Conservation (phyloP, 2,113 vertebrate genomes). For the Misgurnus mizolepis region DNA sequence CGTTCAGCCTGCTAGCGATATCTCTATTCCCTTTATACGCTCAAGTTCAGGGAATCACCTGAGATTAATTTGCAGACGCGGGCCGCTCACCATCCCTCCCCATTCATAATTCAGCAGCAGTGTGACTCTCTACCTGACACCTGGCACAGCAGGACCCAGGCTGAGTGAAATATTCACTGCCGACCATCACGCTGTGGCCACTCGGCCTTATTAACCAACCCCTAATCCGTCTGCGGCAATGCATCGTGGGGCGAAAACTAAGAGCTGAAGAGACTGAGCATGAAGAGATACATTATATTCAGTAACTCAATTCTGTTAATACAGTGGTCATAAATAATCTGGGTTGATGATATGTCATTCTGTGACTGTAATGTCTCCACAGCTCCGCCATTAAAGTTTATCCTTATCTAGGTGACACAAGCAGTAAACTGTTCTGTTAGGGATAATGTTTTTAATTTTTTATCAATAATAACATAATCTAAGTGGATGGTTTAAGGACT, state of each 20-base stretch:
- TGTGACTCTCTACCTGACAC: slow-evolving; percentile 60
- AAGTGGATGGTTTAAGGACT: background rate
- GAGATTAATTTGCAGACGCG: slow-evolving; percentile 62
- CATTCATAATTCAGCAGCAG: slow-evolving; percentile 75
- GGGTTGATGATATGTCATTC: slow-evolving; percentile 5
- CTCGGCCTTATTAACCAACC: slow-evolving; percentile 29
- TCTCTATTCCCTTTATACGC: slow-evolving; percentile 38
- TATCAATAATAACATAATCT: background rate
- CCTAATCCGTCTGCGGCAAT: slow-evolving; percentile 7
- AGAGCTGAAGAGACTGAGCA: background rate
- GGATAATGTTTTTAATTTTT: too few relatives aligned
- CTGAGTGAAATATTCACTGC: slow-evolving; percentile 75
- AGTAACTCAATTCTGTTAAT: slow-evolving; percentile 17
- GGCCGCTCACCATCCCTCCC: slow-evolving; percentile 64
- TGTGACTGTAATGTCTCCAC: slow-evolving; percentile 29
- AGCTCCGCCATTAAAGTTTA: background rate
- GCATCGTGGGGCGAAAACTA: slow-evolving; percentile 11
- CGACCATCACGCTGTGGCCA: slow-evolving; percentile 65
- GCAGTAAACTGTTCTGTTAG: too few relatives aligned
- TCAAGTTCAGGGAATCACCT: slow-evolving; percentile 61
- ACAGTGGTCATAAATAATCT: slow-evolving; percentile 28
- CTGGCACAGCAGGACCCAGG: slow-evolving; percentile 12
- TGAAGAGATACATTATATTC: slow-evolving; percentile 30
- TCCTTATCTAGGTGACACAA: too few relatives aligned
- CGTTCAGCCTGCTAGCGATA: background rate